Percentiles rank a stretch among this genome's conserved stretches.
Conservation (phyloP, 2,888 invertebrate genomes). For the Tiliacea aurago region DNA sequence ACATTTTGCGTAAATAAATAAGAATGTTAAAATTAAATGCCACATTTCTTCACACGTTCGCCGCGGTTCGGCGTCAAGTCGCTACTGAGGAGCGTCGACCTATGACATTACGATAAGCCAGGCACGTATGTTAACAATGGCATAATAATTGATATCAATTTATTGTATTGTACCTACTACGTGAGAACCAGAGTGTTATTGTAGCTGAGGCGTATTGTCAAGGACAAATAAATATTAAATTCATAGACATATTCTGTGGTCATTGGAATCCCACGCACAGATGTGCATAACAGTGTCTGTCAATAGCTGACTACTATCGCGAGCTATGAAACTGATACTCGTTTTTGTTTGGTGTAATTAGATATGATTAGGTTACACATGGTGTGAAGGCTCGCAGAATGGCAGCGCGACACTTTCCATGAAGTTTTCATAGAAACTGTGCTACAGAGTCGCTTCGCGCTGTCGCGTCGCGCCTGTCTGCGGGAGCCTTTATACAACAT, state of each 20-base stretch:
- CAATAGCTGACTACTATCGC: background rate
- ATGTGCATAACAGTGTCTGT: background rate
- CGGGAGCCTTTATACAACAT: no score
- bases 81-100: conserved; percentile 50
- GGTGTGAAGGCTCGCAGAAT: background rate
- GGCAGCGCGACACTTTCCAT: no score
- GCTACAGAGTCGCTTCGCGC: no score
- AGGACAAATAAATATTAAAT: background rate
- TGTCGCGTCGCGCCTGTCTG: no score
- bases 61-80: conserved; percentile 3
- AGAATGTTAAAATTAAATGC: conserved; percentile 31
- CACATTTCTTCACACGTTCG: conserved; percentile 40
- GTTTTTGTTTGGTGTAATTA: conserved; percentile 9
- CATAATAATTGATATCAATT: conserved; percentile 30
- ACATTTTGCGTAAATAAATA: conserved; percentile 61
- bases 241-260: background rate
- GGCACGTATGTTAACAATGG: conserved; percentile 26
- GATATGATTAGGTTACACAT: background rate
- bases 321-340: background rate
- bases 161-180: conserved; percentile 27
- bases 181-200: conserved; percentile 17
- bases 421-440: no score
- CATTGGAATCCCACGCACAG: no score
- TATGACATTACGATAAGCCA: conserved; percentile 39
- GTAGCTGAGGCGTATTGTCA: background rate